Evolutionary conservation across 2,113 vertebrate genomes (phyloP).

Genomic region (Crotalus horridus): DNA sequence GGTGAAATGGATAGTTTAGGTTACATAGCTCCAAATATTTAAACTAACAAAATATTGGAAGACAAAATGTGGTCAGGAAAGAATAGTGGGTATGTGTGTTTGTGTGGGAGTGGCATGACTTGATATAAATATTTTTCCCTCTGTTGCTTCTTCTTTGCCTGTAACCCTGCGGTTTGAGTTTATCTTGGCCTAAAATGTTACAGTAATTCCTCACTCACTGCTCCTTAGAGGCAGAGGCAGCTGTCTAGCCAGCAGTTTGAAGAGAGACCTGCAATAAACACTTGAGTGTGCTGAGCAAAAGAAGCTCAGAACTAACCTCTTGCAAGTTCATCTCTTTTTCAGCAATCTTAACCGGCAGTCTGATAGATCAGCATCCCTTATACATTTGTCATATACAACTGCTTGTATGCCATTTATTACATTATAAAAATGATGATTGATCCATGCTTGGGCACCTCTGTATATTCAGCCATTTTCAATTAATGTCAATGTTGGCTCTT

Average conservation of each 20-base stretch:
- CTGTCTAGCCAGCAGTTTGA: conserved; percentile 74
- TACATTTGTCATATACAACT: not conserved
- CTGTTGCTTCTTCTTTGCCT: conserved; percentile 53
- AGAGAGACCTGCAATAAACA: conserved; percentile 68
- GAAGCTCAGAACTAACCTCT: not conserved
- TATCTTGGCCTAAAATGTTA: conserved; percentile 75
- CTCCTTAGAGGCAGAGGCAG: conserved; percentile 71
- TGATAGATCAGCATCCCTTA: conserved; percentile 44
- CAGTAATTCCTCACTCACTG: conserved; percentile 65
- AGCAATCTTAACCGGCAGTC: conserved; percentile 47
- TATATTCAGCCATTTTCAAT: not conserved
- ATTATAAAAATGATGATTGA: not conserved
- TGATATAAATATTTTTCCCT: conserved; percentile 46
- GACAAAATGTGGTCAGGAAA: conserved; percentile 26
- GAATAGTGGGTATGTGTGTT: conserved; percentile 43
- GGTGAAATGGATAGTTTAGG: conserved; percentile 39
- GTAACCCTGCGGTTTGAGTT: conserved; percentile 70
- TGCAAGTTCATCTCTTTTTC: conserved; percentile 25
- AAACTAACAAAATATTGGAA: conserved; percentile 51
- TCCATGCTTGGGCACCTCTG: not conserved
- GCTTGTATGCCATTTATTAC: not conserved
- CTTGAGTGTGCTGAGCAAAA: conserved; percentile 34
- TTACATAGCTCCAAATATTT: conserved; percentile 46
- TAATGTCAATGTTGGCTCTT: not conserved
- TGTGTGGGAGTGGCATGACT: not conserved